Base-by-base conservation (phyloP, 1,140 invertebrate genomes). In the Arion vulgaris region DNA sequence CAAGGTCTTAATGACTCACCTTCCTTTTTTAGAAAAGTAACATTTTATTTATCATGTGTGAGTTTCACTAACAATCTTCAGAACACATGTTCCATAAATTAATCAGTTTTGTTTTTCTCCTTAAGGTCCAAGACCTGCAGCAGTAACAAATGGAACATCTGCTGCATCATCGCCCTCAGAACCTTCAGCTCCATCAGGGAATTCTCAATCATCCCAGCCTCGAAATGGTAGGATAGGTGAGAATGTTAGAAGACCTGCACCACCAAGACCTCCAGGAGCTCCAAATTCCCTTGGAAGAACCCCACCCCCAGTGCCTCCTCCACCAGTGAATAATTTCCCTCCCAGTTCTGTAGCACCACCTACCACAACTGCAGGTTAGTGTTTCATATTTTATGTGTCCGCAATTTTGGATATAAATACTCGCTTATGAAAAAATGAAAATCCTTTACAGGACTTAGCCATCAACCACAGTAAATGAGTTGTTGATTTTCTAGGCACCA, bases 231-330 rank as follows among this genome's bases (percentile, higher is more conserved):
- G 53, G 23, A 9, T 2, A 66, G n/a, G 7, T 57, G 26, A 26
- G 26, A 26, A n/a, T 26, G 36, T 1, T 28, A 11, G 62, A 23
- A 69, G 78, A n/a, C 62, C 62, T n/a, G 78, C 78, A 13, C 78
- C 78, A 4, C 78, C 78, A 4, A 34, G 78, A 13, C 23, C 78
- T 53, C 80, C n/a, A 82, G 53, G 36, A 4, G 80, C 71, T 34
- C 76, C n/a, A 82, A 79, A 79, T 71, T 82, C 76, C 57, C 81
- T 38, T 66, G 81, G 85, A 81, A 76, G 53, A 26, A 80, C 72
- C 32, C 71, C 86, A 51, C 84, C 83, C 38, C 83, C 84, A 41
- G 82, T 85, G 0, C 87, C 87, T 38, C 86, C 85, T 51, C 81
- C 84, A n/a, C 86, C 84, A 53, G 9, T 32, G 28, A 66, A 32